Conservation (phyloP, 2,797 vertebrate species). For the Sebastiscus tertius region DNA sequence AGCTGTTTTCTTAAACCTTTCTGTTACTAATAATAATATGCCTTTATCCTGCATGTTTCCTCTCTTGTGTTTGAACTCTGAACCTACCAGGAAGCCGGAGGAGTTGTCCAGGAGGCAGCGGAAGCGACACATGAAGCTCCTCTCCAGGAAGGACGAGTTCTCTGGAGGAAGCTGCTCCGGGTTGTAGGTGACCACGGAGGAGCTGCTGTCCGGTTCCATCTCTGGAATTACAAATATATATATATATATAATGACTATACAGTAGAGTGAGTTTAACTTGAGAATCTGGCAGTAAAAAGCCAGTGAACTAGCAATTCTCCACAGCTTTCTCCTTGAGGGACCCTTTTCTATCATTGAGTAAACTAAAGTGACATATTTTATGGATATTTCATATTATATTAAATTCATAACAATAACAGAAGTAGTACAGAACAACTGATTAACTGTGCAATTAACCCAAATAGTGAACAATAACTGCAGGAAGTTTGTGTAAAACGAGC, state of each 20-base stretch:
- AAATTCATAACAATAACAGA: too few species aligned
- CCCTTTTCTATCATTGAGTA: accelerated
- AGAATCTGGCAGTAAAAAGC: too few species aligned
- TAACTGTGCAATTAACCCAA: too few species aligned
- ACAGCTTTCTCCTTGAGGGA: too few species aligned
- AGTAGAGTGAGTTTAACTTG: neutral
- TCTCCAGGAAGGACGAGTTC: slow-evolving; percentile 81
- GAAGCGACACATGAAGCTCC: slow-evolving; percentile 87
- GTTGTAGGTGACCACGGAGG: slow-evolving; percentile 59
- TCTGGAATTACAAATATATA: slow-evolving; percentile 47
- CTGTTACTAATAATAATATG: too few species aligned
- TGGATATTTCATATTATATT: too few species aligned
- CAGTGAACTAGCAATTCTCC: neutral
- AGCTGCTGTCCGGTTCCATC: slow-evolving; percentile 62
- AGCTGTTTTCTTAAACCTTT: neutral
- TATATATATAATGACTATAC: too few species aligned
- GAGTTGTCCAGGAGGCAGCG: slow-evolving; percentile 89
- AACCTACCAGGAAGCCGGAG: slow-evolving; percentile 86
- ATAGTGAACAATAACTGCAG: too few species aligned
- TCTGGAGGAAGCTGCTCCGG: slow-evolving; percentile 72
- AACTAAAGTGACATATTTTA: too few species aligned
- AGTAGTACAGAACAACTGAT: too few species aligned
- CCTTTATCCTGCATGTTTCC: neutral
- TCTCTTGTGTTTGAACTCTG: too few species aligned
- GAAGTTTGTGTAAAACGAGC: too few species aligned